Evolutionary conservation across 2,888 invertebrate species (phyloP).

Genomic region (Tenthredo mesomela): DNA sequence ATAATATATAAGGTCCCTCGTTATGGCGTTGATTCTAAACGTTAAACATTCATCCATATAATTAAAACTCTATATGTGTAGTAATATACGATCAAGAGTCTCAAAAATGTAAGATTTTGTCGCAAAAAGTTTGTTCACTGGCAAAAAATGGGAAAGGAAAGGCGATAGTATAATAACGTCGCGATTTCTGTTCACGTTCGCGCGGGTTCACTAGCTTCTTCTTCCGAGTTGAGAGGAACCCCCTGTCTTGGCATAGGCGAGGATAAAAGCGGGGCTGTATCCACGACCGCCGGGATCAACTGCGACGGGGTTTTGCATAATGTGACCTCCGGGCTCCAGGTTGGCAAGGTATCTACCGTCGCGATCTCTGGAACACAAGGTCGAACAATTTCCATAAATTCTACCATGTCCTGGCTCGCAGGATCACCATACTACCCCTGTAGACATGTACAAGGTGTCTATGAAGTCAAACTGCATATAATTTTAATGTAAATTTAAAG

Average conservation of each 20-base stretch:
- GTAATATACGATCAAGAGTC: neutral
- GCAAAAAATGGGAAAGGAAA: neutral
- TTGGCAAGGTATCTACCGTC: slow-evolving; percentile 43
- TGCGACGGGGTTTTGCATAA: slow-evolving; percentile 53
- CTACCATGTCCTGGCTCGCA: neutral
- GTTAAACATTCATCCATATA: neutral
- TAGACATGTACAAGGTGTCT: neutral
- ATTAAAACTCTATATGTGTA: neutral
- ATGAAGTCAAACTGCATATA: neutral
- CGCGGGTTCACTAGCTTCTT: slow-evolving; percentile 16
- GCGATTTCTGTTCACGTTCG: slow-evolving; percentile 20
- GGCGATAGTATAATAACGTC: neutral
- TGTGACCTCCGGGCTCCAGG: slow-evolving; percentile 55
- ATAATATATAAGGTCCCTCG: slow-evolving; percentile 23
- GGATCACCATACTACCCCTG: neutral
- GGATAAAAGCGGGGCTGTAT: slow-evolving; percentile 54
- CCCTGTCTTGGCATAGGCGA: slow-evolving; percentile 8
- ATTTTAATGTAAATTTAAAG: neutral
- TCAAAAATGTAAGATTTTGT: neutral
- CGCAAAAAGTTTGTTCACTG: neutral
- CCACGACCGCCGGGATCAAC: slow-evolving; percentile 51
- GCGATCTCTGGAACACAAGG: slow-evolving; percentile 52
- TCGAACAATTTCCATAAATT: slow-evolving; percentile 36
- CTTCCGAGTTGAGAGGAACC: neutral
- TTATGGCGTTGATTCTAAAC: neutral